phyloP scores from a whole-genome alignment of 2,888 invertebrate species.

The Troides aeacus region DNA sequence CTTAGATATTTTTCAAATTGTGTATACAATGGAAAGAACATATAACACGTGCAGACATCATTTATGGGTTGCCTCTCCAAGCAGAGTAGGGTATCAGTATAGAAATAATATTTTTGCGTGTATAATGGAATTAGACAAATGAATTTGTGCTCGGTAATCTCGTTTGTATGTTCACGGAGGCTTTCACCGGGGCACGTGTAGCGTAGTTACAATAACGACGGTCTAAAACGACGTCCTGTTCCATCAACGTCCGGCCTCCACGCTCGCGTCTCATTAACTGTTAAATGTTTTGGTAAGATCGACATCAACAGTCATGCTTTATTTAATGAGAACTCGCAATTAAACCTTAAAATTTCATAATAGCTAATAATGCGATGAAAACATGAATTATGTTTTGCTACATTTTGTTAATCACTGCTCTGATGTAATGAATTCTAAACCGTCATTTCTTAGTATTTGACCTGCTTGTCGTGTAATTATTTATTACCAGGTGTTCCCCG shows the following conservation, averaged over 20 bases:
- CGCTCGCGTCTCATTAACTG: constrained; percentile 20
- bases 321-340: constrained; percentile 2
- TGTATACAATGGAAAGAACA: too few species aligned
- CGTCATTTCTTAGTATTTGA: too few species aligned
- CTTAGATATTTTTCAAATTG: too few species aligned
- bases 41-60: too few species aligned
- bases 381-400: too few species aligned
- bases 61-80: too few species aligned
- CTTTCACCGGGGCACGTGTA: constrained; percentile 24
- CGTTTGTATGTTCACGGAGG: constrained; percentile 27
- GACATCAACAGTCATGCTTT: constrained; percentile 7
- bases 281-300: constrained; percentile 19
- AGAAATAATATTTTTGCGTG: neutral
- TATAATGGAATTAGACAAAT: neutral
- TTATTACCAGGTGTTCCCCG: too few species aligned
- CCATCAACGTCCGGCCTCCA: constrained; percentile 11
- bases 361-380: neutral
- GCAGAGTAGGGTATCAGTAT: too few species aligned
- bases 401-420: too few species aligned
- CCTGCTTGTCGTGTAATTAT: too few species aligned
- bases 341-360: neutral
- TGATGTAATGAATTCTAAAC: too few species aligned
- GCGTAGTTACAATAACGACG: constrained; percentile 27
- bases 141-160: neutral
- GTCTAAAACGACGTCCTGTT: constrained; percentile 22